A percentile compares a stretch with the other conserved stretches of the same genome.
These are phyloP conservation scores for Kryptopterus vitreolus DNA, from an alignment of 2,797 vertebrate species.

Conservation along the genomic window DNA sequence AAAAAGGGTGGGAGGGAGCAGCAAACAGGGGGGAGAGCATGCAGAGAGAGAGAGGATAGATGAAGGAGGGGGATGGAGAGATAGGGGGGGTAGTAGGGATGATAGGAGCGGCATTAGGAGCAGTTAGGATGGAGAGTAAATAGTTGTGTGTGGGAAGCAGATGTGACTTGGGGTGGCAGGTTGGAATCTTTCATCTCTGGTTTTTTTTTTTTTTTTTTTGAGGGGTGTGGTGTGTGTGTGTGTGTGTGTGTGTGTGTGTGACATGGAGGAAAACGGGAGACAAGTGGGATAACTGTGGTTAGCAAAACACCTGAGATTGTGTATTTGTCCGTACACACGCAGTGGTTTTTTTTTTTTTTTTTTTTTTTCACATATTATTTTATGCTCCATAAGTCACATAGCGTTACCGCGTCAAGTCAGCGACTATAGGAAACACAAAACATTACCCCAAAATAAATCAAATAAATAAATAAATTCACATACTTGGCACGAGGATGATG, in stretches of 20 bases:
- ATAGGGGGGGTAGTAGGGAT: constrained; percentile 73
- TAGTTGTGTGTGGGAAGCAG: constrained; percentile 71
- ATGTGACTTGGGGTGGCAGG: constrained; percentile 55
- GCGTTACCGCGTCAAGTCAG: neutral
- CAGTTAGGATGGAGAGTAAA: constrained; percentile 82
- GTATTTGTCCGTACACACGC: constrained; percentile 32
- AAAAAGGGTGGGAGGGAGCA: constrained; percentile 84
- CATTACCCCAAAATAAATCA: no score
- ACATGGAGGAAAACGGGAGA: constrained; percentile 55
- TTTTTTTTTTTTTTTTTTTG: constrained; percentile 53
- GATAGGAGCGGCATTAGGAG: constrained; percentile 72
- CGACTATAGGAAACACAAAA: constrained; percentile 2
- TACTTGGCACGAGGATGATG: constrained; percentile 21
- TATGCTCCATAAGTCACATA: constrained; percentile 23
- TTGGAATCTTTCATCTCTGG: constrained; percentile 53
- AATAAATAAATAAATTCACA: neutral
- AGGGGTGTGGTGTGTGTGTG: constrained; percentile 45
- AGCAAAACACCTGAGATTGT: no score
- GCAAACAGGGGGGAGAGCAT: constrained; percentile 85
- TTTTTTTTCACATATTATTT: constrained; percentile 20
- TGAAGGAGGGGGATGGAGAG: constrained; percentile 77
- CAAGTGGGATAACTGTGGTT: constrained; percentile 61
- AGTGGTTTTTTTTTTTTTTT: no score
- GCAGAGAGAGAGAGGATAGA: constrained; percentile 73
- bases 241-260: constrained; percentile 17